Evolutionary conservation across 37 sponge, comb jelly and placozoan genomes (phyloP), one percentile per base, ranked within the genome.

Genomic region (Hexactinellida sp.): DNA sequence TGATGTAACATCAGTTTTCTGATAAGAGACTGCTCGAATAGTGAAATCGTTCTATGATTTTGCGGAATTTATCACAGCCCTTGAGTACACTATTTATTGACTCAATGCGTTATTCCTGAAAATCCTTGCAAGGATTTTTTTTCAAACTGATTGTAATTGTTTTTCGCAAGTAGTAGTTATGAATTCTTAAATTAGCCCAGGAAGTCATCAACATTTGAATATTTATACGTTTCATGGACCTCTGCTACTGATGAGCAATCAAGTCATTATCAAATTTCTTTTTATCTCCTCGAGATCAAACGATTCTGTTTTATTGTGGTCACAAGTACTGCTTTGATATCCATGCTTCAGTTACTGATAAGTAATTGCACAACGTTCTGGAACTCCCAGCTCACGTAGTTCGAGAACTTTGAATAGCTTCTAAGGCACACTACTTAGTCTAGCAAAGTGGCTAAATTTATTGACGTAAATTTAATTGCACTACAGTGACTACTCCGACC

Each of bases 221-320:
- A 47, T 19, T 47, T 47, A 47, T 47, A 9, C 16, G 52, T 47
- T 19, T 47, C 16, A 47, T 16, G 52, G 9, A 47, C 9, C 52
- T 16, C 52, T 47, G 9, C 52, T 16, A 16, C 52, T n/a, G n/a
- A n/a, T n/a, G n/a, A n/a, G n/a, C 52, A 47, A 47, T 16, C 52
- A 47, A 47, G 52, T 47, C 52, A 63, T 63, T 28, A 63, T 63
- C 76, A 63, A 63, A 63, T 63, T 63, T 3, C 76, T 63, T 63
- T n/a, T 63, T 23, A 63, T 63, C 28, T n/a, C 3, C n/a, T n/a
- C n/a, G n/a, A n/a, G n/a, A n/a, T n/a, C n/a, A 25, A 32, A 25
- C 76, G 76, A 63, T 63, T 63, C 3, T 23, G 28, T 63, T 63
- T 47, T 47, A 19, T 19, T 47, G 52, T 47, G 52, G 52, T 47